A percentile compares a stretch with the other conserved stretches of the same genome.
These are phyloP conservation scores for Anoplolepis gracilipes DNA, from an alignment of 1,140 invertebrate species.

Conservation along the genomic window DNA sequence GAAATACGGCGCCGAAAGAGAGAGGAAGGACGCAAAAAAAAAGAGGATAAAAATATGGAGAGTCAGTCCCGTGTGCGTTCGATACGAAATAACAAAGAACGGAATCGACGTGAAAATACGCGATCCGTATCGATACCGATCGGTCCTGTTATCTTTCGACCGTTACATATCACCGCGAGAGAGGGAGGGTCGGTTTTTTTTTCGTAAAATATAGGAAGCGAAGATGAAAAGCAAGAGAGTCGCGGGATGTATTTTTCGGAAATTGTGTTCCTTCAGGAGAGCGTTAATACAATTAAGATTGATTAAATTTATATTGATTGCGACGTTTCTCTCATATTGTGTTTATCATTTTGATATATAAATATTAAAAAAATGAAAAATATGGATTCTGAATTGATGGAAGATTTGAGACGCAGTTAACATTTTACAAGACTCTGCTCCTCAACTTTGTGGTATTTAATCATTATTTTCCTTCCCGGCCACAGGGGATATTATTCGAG, in stretches of 20 bases:
- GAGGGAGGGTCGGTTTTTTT: slow-evolving; percentile 7
- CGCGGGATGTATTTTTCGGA: neutral
- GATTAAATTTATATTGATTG: too few species aligned
- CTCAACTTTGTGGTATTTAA: neutral
- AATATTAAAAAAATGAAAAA: neutral
- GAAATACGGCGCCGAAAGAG: slow-evolving; percentile 70
- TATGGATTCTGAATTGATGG: neutral
- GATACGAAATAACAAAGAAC: slow-evolving; percentile 61
- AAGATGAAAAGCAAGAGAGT: neutral
- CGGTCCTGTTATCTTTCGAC: slow-evolving; percentile 44
- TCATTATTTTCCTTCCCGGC: neutral
- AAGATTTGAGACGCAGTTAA: neutral
- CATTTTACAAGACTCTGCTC: neutral
- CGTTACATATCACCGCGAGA: slow-evolving; percentile 33
- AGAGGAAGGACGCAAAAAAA: neutral
- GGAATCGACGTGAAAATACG: slow-evolving; percentile 53
- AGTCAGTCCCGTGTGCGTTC: slow-evolving; percentile 39
- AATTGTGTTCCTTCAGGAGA: neutral
- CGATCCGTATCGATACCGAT: slow-evolving; percentile 58
- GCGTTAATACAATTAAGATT: neutral
- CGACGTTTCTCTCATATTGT: neutral
- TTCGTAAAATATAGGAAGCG: neutral
- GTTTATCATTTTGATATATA: neutral
- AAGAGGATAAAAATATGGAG: slow-evolving; percentile 44
- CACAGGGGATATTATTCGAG: neutral